phyloP scores from a whole-genome alignment of 2,888 invertebrate species.

The Patella pellucida region DNA sequence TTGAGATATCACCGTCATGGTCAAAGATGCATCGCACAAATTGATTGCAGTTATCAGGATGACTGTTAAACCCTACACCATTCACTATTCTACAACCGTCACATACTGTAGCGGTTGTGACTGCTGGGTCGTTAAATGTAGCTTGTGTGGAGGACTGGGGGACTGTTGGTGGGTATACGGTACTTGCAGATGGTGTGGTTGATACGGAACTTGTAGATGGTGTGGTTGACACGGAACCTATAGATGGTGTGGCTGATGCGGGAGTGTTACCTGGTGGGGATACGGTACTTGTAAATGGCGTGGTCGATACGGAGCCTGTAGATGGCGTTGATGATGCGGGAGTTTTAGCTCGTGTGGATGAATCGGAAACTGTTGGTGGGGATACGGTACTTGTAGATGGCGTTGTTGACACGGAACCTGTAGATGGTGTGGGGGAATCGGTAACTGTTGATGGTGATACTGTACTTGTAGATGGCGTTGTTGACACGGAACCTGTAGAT shows the following conservation, averaged over 20 bases:
- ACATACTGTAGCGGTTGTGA: constrained; percentile 19
- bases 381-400: neutral
- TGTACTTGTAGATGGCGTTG: neutral
- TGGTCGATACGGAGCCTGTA: neutral
- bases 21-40: constrained; percentile 36
- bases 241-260: neutral
- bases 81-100: constrained; percentile 33
- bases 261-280: neutral
- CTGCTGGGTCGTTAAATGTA: neutral
- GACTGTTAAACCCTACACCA: constrained; percentile 39
- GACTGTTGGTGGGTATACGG: neutral
- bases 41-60: constrained; percentile 34
- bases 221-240: neutral
- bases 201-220: neutral
- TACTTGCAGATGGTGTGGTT: neutral
- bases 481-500: neutral
- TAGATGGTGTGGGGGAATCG: neutral
- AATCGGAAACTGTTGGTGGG: neutral
- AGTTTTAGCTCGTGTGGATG: neutral
- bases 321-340: neutral
- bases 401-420: neutral
- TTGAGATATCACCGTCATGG: constrained; percentile 22
- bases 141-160: neutral
- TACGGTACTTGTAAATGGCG: neutral
- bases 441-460: neutral